Evolutionary conservation across 2,888 invertebrate species (phyloP).

Genomic region (Dryobota labecula): DNA sequence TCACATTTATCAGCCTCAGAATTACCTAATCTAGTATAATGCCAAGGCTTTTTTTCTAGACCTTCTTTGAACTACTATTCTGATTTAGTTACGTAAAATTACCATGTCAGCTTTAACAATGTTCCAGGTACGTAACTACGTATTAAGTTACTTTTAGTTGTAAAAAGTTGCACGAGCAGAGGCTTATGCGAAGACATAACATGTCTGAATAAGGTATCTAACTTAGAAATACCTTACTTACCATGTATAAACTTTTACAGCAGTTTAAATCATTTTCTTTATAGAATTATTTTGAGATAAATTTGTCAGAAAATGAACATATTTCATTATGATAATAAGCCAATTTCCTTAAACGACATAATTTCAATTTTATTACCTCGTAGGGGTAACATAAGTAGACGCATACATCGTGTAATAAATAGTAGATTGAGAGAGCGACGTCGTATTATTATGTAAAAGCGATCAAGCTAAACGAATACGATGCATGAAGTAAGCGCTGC

Average conservation of each 20-base stretch:
- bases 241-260: neutral
- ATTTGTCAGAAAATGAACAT: constrained; percentile 19
- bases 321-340: constrained; percentile 21
- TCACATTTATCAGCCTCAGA: neutral
- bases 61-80: neutral
- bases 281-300: neutral
- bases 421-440: constrained; percentile 53
- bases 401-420: constrained; percentile 53
- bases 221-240: constrained; percentile 15
- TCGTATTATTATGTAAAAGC: constrained; percentile 82
- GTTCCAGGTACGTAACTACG: neutral
- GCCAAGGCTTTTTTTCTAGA: neutral
- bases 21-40: neutral
- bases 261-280: neutral
- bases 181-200: constrained; percentile 16
- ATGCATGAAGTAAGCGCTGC: constrained; percentile 71
- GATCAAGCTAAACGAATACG: constrained; percentile 77
- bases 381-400: constrained; percentile 29
- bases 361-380: constrained; percentile 35
- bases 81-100: neutral
- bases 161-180: constrained; percentile 20
- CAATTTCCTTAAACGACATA: constrained; percentile 34
- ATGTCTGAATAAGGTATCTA: constrained; percentile 23
- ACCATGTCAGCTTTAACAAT: neutral
- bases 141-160: constrained; percentile 21